Base-by-base conservation (phyloP, 2,888 invertebrate species). In the Dorcus hopei region DNA sequence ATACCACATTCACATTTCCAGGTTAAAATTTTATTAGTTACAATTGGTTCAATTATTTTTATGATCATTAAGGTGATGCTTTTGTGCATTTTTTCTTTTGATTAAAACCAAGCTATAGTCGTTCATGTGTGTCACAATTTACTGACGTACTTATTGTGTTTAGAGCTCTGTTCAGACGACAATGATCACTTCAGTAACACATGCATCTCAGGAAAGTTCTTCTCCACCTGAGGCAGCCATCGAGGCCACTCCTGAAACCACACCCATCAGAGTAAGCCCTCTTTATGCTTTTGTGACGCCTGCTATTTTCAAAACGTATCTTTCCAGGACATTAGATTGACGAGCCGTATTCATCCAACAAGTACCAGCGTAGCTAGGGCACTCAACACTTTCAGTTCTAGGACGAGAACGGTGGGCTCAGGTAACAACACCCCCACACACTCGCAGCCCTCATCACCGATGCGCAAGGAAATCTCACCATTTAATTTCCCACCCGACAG, bases 191-290 rank as follows among this genome's bases (percentile, higher is more conserved):
- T 62, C 71, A 9, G 65, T 68, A 16, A 56, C 59, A 11, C 61
- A 57, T 45, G 58, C 52, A 40, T 74, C 76, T 52, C 81, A 81
- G 61, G 83, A 85, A 71, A 86, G 87, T 39, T 84, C 87, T 0
- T 88, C 89, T 11, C 91, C 91, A 38, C 92, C 92, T 4, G 93
- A 93, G 80, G 91, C 92, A 47, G 93, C 92, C 33, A 89, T 93
- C 57, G 93, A 93, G 80, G 93, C 93, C 3, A 93, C 93, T 5
- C 93, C 93, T 1, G 93, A 93, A 80, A 93, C 92, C 49, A 93
- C 93, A 41, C 93, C 93, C 2, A 84, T 91, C 19, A 88, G 90
- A 76, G 90, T 77, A 69, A 65, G 71, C 63, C 23, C 8, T 23
- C 11, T 50, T 49, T 14, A 39, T 48, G 9, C 26, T 59, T 55